phyloP scores from a whole-genome alignment of 1,140 invertebrate species.

The Pemphigus obesinymphae region DNA sequence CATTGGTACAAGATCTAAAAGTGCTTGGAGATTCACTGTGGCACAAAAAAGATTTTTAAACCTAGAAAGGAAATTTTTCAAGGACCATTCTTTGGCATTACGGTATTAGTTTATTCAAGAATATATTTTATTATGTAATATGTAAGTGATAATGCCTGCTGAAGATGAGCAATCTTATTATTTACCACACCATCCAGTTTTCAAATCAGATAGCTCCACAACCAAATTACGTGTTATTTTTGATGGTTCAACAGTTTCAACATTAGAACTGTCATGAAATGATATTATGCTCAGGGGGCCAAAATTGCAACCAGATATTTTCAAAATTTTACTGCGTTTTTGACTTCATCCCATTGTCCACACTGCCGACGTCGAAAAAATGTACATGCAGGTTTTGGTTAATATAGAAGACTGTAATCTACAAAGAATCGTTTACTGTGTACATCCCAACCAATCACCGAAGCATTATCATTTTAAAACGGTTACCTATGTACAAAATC shows the following conservation, averaged over 20 bases:
- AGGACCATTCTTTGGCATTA: not conserved
- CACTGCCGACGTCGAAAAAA: not conserved
- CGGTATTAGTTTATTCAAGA: not conserved
- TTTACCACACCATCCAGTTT: constrained; percentile 41
- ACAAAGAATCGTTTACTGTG: not conserved
- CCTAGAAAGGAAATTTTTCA: not conserved
- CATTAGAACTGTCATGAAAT: constrained; percentile 46
- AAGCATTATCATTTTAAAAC: not conserved
- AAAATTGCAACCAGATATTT: constrained; percentile 46
- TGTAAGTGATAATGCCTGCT: not conserved
- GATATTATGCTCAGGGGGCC: constrained; percentile 46
- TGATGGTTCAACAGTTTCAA: constrained; percentile 48
- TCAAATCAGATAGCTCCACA: constrained; percentile 37
- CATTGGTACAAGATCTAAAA: not conserved
- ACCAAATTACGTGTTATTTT: constrained; percentile 50
- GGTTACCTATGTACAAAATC: not conserved
- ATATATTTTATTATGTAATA: not conserved
- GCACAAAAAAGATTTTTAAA: not conserved
- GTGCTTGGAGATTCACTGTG: not conserved
- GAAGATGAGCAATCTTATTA: not conserved
- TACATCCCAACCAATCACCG: not conserved
- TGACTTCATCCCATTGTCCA: constrained; percentile 42
- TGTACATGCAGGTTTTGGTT: not conserved
- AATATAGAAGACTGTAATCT: not conserved
- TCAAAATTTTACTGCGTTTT: constrained; percentile 46